Evolutionary conservation across 1,140 invertebrate genomes (phyloP).

Genomic region (Ceratina calcarata): DNA sequence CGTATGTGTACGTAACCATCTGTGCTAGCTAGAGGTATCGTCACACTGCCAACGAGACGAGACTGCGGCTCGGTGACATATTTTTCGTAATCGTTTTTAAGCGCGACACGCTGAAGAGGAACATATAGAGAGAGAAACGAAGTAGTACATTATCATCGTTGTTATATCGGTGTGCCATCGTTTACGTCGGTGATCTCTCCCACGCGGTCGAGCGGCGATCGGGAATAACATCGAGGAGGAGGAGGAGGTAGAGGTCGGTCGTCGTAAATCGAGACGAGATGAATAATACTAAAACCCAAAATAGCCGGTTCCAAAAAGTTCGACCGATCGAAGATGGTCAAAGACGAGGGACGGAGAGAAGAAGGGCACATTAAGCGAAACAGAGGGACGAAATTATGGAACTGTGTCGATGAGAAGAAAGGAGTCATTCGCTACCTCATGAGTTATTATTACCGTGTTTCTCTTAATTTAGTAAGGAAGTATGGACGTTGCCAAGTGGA

Average conservation of each 20-base stretch:
- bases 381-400: background rate
- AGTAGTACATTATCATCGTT: background rate
- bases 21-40: slow-evolving; percentile 14
- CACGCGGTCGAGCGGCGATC: slow-evolving; percentile 1
- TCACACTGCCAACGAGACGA: slow-evolving; percentile 51
- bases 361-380: background rate
- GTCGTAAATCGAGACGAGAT: slow-evolving; percentile 55
- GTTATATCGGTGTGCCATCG: slow-evolving; percentile 7
- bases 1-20: background rate
- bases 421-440: slow-evolving; percentile 60
- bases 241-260: background rate
- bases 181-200: slow-evolving; percentile 9
- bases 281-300: slow-evolving; percentile 79
- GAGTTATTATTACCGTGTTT: slow-evolving; percentile 40
- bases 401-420: slow-evolving; percentile 11
- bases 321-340: slow-evolving; percentile 24
- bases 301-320: slow-evolving; percentile 59
- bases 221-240: background rate
- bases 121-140: background rate
- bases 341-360: background rate
- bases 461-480: slow-evolving; percentile 19
- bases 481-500: background rate
- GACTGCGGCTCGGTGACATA: slow-evolving; percentile 27
- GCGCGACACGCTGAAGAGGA: slow-evolving; percentile 1
- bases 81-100: background rate